These are phyloP conservation scores for Leptoteleia sp. DNA, from an alignment of 1,140 invertebrate species.

Conservation along the genomic window DNA sequence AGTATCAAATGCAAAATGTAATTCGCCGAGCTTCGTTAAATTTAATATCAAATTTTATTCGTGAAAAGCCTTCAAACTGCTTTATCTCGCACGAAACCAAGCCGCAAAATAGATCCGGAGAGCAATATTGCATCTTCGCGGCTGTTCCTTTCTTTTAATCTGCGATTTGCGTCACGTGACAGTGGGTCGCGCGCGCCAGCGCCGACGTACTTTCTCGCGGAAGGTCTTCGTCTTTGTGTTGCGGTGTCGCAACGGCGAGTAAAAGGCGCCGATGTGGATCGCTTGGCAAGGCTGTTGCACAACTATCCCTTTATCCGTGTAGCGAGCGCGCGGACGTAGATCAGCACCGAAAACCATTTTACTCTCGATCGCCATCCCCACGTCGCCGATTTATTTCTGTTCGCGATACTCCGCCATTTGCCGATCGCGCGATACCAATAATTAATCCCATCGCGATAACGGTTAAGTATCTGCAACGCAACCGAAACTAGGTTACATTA, in stretches of 20 bases:
- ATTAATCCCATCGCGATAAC: constrained; percentile 37
- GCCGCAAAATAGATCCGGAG: constrained; percentile 11
- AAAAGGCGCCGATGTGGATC: constrained; percentile 68
- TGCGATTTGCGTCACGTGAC: constrained; percentile 45
- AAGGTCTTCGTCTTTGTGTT: constrained; percentile 68
- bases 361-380: constrained; percentile 16
- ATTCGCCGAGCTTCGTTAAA: no score
- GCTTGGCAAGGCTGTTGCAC: constrained; percentile 50
- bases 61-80: not conserved
- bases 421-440: constrained; percentile 30
- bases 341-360: constrained; percentile 35
- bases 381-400: constrained; percentile 16
- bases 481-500: constrained; percentile 16
- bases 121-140: constrained; percentile 12
- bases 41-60: no score
- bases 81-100: constrained; percentile 13
- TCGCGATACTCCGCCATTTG: constrained; percentile 2
- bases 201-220: constrained; percentile 65
- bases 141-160: constrained; percentile 46
- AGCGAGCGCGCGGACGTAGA: constrained; percentile 6
- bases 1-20: no score
- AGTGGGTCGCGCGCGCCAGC: constrained; percentile 46
- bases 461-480: constrained; percentile 26
- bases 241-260: constrained; percentile 68
- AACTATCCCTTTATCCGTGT: constrained; percentile 55